Conservation (phyloP, 2,888 invertebrate species). For the Coenonympha arcania region DNA sequence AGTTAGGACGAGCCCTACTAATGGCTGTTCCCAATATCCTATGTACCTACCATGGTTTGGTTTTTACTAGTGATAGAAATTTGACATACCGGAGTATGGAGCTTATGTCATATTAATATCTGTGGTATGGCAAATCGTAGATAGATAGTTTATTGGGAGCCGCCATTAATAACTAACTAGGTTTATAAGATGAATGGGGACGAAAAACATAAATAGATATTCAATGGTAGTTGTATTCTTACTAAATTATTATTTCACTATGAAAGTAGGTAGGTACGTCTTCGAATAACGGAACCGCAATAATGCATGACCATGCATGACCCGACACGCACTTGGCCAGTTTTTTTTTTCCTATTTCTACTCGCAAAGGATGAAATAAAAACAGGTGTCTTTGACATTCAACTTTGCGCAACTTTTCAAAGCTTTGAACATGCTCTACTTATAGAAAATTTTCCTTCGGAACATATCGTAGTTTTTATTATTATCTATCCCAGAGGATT, state of each 20-base stretch:
- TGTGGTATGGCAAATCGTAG: too few species aligned
- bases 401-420: constrained; percentile 3
- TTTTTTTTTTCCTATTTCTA: not conserved
- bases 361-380: not conserved
- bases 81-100: too few species aligned
- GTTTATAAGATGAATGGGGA: too few species aligned
- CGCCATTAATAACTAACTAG: too few species aligned
- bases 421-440: constrained; percentile 1
- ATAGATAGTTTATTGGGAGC: too few species aligned
- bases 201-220: not conserved
- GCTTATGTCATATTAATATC: too few species aligned
- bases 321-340: not conserved
- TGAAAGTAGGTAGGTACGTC: not conserved
- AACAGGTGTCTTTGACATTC: constrained; percentile 1
- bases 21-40: too few species aligned
- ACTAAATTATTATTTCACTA: not conserved
- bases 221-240: not conserved
- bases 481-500: constrained; percentile 10
- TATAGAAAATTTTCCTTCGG: not conserved
- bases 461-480: not conserved
- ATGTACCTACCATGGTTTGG: too few species aligned
- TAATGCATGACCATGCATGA: not conserved
- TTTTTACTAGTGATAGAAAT: too few species aligned
- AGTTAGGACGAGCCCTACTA: too few species aligned
- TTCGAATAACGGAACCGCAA: not conserved